Conservation (phyloP, 2,797 vertebrate genomes). For the Enteromius viviparus region DNA sequence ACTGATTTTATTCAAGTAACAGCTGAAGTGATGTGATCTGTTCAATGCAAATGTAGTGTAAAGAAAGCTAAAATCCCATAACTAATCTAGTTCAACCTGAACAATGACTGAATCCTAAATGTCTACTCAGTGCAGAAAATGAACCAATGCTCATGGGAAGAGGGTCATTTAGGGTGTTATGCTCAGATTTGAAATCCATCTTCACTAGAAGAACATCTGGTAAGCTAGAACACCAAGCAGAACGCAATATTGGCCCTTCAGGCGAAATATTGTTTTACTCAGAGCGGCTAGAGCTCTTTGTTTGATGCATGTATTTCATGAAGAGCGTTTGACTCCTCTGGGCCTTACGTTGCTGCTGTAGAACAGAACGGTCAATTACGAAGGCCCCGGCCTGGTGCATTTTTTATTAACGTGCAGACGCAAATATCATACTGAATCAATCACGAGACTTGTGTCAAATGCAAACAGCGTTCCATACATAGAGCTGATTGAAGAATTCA, state of each 20-base stretch:
- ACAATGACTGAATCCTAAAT: constrained; percentile 20
- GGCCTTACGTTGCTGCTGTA: constrained; percentile 25
- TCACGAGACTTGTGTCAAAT: constrained; percentile 32
- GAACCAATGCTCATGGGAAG: constrained; percentile 12
- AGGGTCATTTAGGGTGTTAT: constrained; percentile 23
- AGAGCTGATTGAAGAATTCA: constrained; percentile 27
- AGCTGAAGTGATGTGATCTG: constrained; percentile 23
- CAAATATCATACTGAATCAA: constrained; percentile 46
- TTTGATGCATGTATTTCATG: constrained; percentile 45
- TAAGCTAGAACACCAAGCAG: constrained; percentile 34
- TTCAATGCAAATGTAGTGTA: background rate
- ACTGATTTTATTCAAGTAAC: background rate
- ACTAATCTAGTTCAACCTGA: constrained; percentile 21
- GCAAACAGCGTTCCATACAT: constrained; percentile 34
- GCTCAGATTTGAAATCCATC: constrained; percentile 22
- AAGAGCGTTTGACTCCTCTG: constrained; percentile 38
- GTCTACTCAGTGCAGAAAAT: background rate
- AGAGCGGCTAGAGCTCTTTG: constrained; percentile 34
- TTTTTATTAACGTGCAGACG: constrained; percentile 26
- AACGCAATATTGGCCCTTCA: constrained; percentile 21
- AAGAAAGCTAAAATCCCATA: background rate
- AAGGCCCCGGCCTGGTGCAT: constrained; percentile 10
- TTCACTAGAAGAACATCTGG: constrained; percentile 35
- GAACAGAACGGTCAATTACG: constrained; percentile 27
- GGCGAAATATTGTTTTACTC: constrained; percentile 36